phyloP scores from a whole-genome alignment of 1,140 invertebrate species.

The Brachionus rubens region DNA sequence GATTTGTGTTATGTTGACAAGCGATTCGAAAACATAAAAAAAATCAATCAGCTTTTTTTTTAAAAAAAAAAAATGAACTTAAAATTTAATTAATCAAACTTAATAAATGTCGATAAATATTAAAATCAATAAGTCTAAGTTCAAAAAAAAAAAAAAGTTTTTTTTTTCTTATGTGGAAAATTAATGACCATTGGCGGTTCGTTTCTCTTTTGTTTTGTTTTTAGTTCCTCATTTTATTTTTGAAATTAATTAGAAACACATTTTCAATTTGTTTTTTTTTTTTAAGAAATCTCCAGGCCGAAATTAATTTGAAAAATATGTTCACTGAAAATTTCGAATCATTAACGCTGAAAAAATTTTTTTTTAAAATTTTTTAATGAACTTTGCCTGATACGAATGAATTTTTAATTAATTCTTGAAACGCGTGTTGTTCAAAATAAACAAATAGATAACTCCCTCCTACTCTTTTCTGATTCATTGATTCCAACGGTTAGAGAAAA shows the following conservation, averaged over 20 bases:
- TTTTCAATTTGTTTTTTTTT: neutral
- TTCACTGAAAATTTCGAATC: constrained; percentile 8
- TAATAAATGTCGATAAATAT: constrained; percentile 1
- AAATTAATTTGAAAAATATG: constrained; percentile 43
- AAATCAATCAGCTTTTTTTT: too few relatives aligned
- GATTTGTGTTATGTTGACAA: too few relatives aligned
- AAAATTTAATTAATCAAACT: too few relatives aligned
- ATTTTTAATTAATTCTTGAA: constrained; percentile 41
- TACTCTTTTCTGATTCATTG: constrained; percentile 17
- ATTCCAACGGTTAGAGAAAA: constrained; percentile 43
- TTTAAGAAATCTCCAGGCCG: neutral
- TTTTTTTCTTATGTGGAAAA: constrained; percentile 29
- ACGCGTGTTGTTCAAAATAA: constrained; percentile 20
- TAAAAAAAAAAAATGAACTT: too few relatives aligned
- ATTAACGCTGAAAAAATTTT: neutral
- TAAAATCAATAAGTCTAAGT: constrained; percentile 23
- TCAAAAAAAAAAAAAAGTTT: neutral
- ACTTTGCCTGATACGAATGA: neutral
- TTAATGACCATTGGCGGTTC: constrained; percentile 36
- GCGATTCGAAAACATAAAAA: too few relatives aligned
- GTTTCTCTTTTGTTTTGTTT: neutral
- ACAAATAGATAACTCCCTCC: neutral
- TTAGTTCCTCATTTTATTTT: too few relatives aligned
- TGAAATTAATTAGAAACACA: constrained; percentile 36
- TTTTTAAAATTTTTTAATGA: neutral